A percentile compares a stretch with the other conserved stretches of the same genome.
Conservation (phyloP, 2,113 vertebrate species). For the Albula goreensis region DNA sequence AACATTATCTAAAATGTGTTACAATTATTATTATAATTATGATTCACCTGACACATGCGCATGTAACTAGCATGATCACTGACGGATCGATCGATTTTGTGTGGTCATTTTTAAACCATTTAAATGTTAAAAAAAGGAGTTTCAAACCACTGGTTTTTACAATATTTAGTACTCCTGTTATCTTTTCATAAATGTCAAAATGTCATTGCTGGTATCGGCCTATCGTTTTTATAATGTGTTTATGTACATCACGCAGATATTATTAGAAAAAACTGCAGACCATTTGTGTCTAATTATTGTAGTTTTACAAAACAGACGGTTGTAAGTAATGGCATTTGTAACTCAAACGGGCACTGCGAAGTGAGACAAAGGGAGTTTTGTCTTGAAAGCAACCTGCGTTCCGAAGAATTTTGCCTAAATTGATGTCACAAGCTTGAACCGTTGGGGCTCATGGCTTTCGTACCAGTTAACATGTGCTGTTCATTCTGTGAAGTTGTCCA, state of each 20-base stretch:
- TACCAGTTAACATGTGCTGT: background rate
- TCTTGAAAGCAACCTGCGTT: conserved; percentile 35
- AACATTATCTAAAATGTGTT: too few species aligned
- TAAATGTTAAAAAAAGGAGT: too few species aligned
- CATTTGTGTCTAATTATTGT: conserved; percentile 53
- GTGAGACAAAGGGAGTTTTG: conserved; percentile 53
- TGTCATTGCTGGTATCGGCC: too few species aligned
- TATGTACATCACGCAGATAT: conserved; percentile 26
- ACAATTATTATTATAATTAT: too few species aligned
- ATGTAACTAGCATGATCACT: too few species aligned
- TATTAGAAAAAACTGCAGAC: conserved; percentile 55
- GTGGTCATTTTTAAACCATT: too few species aligned
- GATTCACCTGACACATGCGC: too few species aligned
- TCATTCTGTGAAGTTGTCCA: background rate
- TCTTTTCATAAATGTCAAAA: too few species aligned
- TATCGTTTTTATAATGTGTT: too few species aligned
- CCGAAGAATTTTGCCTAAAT: conserved; percentile 46
- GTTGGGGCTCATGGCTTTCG: background rate
- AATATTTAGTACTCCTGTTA: too few species aligned
- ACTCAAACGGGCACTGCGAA: background rate
- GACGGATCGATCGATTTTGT: too few species aligned
- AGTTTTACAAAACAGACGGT: conserved; percentile 2
- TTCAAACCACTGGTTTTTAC: too few species aligned
- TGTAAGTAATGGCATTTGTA: background rate
- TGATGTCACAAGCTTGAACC: conserved; percentile 59